These are phyloP conservation scores for Ennomos quercinarius DNA, from an alignment of 2,888 invertebrate genomes.

Conservation along the genomic window DNA sequence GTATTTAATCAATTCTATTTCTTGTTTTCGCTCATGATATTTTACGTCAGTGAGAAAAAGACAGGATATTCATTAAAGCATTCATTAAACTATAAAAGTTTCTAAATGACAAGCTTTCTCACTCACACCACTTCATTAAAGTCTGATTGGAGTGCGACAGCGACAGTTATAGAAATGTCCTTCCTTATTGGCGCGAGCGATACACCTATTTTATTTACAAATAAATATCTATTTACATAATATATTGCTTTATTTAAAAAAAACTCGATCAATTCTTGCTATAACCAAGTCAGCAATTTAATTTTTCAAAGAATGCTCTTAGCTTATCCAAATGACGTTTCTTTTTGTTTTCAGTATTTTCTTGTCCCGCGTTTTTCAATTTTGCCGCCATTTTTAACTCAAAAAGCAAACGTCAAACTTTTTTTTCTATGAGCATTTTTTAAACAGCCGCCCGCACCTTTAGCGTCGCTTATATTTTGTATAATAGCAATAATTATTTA, in stretches of 20 bases:
- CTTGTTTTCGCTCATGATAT: too few relatives aligned
- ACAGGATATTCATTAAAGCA: too few relatives aligned
- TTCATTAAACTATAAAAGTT: too few relatives aligned
- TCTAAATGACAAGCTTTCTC: too few relatives aligned
- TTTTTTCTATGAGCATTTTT: slow-evolving; percentile 14
- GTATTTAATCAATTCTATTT: too few relatives aligned
- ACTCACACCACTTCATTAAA: too few relatives aligned
- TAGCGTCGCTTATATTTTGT: slow-evolving; percentile 53
- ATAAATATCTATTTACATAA: neutral
- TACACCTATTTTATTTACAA: neutral
- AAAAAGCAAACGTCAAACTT: neutral
- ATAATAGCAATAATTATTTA: slow-evolving; percentile 68
- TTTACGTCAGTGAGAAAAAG: too few relatives aligned
- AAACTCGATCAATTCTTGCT: slow-evolving; percentile 20
- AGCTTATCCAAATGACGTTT: neutral
- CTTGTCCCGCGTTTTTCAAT: slow-evolving; percentile 2
- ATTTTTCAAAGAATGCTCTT: slow-evolving; percentile 11
- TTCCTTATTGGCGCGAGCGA: too few relatives aligned
- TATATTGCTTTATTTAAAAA: slow-evolving; percentile 5
- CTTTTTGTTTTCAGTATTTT: too few relatives aligned
- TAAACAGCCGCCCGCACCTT: slow-evolving; percentile 23
- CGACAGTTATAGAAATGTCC: too few relatives aligned
- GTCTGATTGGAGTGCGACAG: too few relatives aligned
- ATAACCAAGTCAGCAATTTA: slow-evolving; percentile 21
- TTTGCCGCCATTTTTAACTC: neutral